Evolutionary conservation across 2,888 invertebrate species (phyloP).

Genomic region (Steinernema carpocapsae): DNA sequence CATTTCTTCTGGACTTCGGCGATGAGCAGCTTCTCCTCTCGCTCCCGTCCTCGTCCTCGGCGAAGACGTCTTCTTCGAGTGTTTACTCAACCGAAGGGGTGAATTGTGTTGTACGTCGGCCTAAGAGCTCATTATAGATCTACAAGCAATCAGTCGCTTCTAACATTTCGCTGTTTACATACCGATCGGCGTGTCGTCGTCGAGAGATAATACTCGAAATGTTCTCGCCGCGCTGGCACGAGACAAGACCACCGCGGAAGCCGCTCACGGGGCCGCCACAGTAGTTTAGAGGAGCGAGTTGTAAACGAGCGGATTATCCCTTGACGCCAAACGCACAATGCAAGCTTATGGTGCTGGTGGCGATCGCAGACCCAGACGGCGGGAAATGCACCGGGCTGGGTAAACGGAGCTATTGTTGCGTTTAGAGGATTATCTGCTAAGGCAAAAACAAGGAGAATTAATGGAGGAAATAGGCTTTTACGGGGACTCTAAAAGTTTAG

Average conservation of each 20-base stretch:
- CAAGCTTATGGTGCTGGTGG: constrained; percentile 9
- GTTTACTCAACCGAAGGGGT: constrained; percentile 24
- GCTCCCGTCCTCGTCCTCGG: constrained; percentile 8
- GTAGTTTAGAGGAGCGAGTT: neutral
- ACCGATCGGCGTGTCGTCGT: constrained; percentile 34
- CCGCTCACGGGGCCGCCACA: neutral
- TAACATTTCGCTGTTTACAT: constrained; percentile 27
- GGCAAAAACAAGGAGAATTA: constrained; percentile 2
- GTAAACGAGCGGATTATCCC: constrained; percentile 19
- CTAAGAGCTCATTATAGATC: constrained; percentile 35
- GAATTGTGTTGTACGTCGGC: constrained; percentile 34
- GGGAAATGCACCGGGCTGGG: too few species aligned
- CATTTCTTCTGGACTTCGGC: neutral
- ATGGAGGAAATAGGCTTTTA: neutral
- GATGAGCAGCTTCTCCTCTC: neutral
- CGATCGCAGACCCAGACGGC: too few species aligned
- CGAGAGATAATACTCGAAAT: constrained; percentile 32
- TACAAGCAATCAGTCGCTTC: constrained; percentile 21
- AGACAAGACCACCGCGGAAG: constrained; percentile 19
- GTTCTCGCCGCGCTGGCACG: constrained; percentile 34
- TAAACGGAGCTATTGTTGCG: constrained; percentile 20
- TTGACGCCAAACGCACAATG: neutral
- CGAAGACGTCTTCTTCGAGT: constrained; percentile 9
- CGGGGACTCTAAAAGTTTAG: neutral
- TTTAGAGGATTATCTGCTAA: constrained; percentile 18